A percentile compares a stretch with the other conserved stretches of the same genome.
phyloP scores from a whole-genome alignment of 2,113 vertebrate species.

The Myotis lucifugus region DNA sequence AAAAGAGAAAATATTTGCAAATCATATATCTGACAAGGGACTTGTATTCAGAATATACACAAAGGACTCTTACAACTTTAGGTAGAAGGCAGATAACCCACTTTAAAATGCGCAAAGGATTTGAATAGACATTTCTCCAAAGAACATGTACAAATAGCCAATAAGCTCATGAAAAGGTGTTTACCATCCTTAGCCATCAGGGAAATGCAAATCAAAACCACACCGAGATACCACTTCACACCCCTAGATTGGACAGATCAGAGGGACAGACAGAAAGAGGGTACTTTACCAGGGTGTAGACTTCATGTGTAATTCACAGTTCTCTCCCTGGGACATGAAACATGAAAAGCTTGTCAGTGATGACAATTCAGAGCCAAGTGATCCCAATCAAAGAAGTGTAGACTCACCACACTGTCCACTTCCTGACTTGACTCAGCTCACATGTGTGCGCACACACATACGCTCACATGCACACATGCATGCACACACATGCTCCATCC shows the following conservation, averaged over 20 bases:
- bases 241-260: background rate
- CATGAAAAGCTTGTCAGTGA: background rate
- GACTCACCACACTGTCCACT: background rate
- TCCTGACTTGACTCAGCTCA: background rate
- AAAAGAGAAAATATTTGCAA: background rate
- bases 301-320: conserved; percentile 83
- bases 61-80: conserved; percentile 23
- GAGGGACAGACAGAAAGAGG: background rate
- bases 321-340: conserved; percentile 79
- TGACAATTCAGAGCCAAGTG: background rate
- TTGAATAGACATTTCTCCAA: background rate
- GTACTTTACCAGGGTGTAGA: conserved; percentile 84
- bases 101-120: background rate
- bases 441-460: too few species aligned
- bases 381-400: background rate
- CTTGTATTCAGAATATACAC: background rate
- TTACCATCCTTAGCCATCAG: background rate
- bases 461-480: fast-evolving
- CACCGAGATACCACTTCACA: background rate
- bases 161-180: background rate
- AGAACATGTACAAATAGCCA: background rate
- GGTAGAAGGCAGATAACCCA: background rate
- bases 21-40: background rate
- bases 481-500: too few species aligned
- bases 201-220: background rate